A percentile compares a stretch with the other conserved stretches of the same genome.
These are phyloP conservation scores for Peromyscus melanophrys DNA, from an alignment of 2,797 vertebrate genomes.

Conservation along the genomic window DNA sequence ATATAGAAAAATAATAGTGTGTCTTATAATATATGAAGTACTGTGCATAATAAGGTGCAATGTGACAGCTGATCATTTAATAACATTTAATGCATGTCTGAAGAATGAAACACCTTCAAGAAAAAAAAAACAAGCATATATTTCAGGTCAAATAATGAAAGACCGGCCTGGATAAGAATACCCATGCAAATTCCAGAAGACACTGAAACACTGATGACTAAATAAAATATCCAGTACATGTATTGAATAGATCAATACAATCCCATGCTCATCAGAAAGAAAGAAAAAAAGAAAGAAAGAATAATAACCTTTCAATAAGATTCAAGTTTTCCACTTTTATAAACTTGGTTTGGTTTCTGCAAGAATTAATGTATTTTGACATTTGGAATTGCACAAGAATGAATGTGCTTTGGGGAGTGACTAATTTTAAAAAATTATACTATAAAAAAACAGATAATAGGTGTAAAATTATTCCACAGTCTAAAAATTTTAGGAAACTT, in stretches of 20 bases:
- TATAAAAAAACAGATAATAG: constrained; percentile 32
- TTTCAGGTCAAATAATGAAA: background rate
- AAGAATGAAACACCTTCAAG: constrained; percentile 3
- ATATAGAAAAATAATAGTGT: background rate
- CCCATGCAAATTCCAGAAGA: background rate
- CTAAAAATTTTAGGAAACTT: background rate
- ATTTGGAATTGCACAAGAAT: constrained; percentile 73
- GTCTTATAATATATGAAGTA: constrained; percentile 4
- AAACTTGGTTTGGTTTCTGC: background rate
- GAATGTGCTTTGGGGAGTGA: constrained; percentile 68
- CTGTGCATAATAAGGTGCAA: background rate
- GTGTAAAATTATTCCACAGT: background rate
- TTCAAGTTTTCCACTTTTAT: constrained; percentile 55
- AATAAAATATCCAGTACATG: background rate
- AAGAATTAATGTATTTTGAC: constrained; percentile 59
- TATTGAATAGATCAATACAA: background rate
- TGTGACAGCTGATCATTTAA: background rate
- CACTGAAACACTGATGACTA: background rate
- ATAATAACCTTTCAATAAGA: background rate
- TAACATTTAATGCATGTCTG: background rate
- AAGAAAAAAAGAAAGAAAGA: background rate
- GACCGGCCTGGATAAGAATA: background rate
- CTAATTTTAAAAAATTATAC: background rate
- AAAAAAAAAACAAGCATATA: background rate
- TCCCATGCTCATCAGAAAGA: background rate